Conservation (phyloP, 2,888 invertebrate species). For the Agrotis clavis region DNA sequence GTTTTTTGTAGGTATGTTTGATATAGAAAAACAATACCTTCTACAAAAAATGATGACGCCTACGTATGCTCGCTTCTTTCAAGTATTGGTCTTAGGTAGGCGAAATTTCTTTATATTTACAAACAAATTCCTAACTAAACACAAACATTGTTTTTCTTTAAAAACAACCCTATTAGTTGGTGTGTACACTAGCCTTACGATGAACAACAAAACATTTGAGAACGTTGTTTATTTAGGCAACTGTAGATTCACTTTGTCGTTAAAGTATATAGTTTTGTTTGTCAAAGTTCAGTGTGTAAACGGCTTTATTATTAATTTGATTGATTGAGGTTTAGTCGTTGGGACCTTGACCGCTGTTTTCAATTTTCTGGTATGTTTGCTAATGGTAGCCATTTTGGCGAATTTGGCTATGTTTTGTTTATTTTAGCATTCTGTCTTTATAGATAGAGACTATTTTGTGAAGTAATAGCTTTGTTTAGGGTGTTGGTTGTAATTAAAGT, state of each 20-base stretch:
- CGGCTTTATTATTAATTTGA: conserved; percentile 55
- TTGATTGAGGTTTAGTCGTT: conserved; percentile 53
- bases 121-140: conserved; percentile 8
- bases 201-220: conserved; percentile 47
- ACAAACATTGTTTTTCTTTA: conserved; percentile 18
- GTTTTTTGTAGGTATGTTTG: too few relatives aligned
- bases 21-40: too few relatives aligned
- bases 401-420: conserved; percentile 1
- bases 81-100: not conserved
- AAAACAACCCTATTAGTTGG: conserved; percentile 24
- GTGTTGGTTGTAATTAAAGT: not conserved
- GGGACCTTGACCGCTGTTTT: conserved; percentile 23
- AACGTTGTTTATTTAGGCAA: conserved; percentile 55
- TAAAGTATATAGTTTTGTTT: conserved; percentile 37
- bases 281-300: conserved; percentile 37
- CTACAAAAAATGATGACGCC: not conserved
- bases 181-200: conserved; percentile 35
- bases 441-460: not conserved
- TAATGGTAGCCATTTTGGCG: conserved; percentile 4
- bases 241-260: conserved; percentile 12
- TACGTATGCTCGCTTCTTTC: not conserved
- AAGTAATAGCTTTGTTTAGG: not conserved
- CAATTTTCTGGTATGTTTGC: conserved; percentile 21
- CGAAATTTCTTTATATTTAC: not conserved
- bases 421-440: not conserved